These are phyloP conservation scores for Genyomyrus donnyi DNA, from an alignment of 2,113 vertebrate genomes.

Conservation along the genomic window DNA sequence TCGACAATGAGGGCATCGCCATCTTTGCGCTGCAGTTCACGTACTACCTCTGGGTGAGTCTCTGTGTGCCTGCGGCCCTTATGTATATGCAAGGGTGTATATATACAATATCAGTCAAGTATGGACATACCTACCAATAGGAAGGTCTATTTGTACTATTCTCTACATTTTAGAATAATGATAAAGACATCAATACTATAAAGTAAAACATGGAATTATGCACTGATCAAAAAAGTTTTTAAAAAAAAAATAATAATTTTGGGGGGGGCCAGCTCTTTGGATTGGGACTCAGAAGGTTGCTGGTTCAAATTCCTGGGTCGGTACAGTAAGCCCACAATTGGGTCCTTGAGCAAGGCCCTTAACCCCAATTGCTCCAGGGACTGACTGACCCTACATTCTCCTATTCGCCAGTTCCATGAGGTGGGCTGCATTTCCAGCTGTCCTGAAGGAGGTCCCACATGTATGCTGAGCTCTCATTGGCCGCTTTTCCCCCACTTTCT, in stretches of 20 bases:
- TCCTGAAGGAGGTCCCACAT: background rate
- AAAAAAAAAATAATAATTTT: too few relatives aligned
- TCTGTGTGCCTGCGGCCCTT: background rate
- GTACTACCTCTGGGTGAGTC: slow-evolving; percentile 94
- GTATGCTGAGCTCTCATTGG: background rate
- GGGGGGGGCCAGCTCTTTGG: background rate
- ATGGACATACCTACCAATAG: background rate
- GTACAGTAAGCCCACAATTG: background rate
- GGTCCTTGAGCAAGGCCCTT: background rate
- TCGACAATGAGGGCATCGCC: slow-evolving; percentile 98
- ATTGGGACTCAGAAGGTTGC: background rate
- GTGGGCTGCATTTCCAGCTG: background rate
- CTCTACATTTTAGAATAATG: too few relatives aligned
- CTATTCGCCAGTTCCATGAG: background rate
- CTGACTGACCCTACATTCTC: background rate
- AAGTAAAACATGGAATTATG: too few relatives aligned
- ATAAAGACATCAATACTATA: too few relatives aligned
- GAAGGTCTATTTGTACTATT: background rate
- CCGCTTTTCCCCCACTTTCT: background rate
- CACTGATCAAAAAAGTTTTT: too few relatives aligned
- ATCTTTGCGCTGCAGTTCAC: slow-evolving; percentile 99
- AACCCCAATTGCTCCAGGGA: background rate
- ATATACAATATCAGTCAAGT: background rate
- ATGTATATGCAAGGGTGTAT: background rate
- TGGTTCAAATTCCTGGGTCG: background rate